Evolutionary conservation across 2,888 invertebrate genomes (phyloP).

Genomic region (Mimachlamys varia): DNA sequence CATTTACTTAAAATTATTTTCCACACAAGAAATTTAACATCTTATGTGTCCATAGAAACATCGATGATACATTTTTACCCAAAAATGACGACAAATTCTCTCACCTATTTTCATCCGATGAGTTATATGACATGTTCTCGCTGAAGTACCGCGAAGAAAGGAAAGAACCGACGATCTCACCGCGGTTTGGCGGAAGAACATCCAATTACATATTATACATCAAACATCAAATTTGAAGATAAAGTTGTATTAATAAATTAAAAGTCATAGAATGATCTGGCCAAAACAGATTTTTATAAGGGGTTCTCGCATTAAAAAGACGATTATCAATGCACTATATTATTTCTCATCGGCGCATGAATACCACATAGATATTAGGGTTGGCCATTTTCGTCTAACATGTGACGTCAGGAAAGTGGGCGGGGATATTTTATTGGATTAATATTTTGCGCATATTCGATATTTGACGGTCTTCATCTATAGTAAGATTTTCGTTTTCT

Average conservation of each 20-base stretch:
- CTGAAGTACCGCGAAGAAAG: conserved; percentile 73
- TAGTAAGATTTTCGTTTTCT: background rate
- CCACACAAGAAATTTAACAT: background rate
- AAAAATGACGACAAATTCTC: conserved; percentile 45
- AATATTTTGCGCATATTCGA: conserved; percentile 1
- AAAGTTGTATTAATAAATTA: background rate
- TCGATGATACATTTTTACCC: background rate
- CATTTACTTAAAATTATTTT: background rate
- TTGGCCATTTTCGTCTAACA: conserved; percentile 34
- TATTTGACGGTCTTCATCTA: too few species aligned
- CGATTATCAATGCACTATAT: background rate
- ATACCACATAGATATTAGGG: background rate
- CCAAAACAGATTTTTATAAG: background rate
- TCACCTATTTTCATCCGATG: conserved; percentile 68
- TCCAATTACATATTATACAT: conserved; percentile 1
- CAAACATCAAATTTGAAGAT: background rate
- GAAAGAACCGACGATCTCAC: conserved; percentile 63
- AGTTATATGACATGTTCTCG: conserved; percentile 77
- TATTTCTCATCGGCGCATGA: background rate
- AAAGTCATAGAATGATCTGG: background rate
- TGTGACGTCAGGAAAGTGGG: conserved; percentile 7
- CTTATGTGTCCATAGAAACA: background rate
- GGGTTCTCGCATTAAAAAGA: background rate
- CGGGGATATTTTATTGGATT: background rate
- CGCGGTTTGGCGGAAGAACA: conserved; percentile 50